phyloP scores from a whole-genome alignment of 2,113 vertebrate species.

The Peucedramus taeniatus region DNA sequence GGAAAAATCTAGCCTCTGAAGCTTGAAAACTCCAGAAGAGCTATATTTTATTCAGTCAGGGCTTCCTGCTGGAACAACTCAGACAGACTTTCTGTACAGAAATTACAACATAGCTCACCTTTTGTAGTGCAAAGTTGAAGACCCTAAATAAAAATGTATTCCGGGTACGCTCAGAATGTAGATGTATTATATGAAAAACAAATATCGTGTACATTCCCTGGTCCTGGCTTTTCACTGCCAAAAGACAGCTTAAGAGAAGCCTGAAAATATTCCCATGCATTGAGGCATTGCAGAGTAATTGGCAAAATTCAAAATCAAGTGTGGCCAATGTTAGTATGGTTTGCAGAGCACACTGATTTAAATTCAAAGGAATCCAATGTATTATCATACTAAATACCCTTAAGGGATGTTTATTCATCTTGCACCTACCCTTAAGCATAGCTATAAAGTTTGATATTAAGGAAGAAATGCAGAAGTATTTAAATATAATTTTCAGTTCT shows the following conservation, averaged over 20 bases:
- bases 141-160: not conserved
- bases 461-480: constrained; percentile 22
- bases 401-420: constrained; percentile 32
- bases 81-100: not conserved
- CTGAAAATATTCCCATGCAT: not conserved
- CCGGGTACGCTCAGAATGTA: not conserved
- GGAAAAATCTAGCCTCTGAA: not conserved
- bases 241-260: not conserved
- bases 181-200: not conserved
- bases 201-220: not conserved
- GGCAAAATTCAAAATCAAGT: not conserved
- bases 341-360: not conserved
- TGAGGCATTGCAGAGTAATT: not conserved
- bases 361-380: not conserved
- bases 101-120: accelerated
- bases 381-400: not conserved
- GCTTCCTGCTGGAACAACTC: not conserved
- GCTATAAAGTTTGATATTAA: constrained; percentile 22
- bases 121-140: not conserved
- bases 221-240: not conserved
- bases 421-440: not conserved
- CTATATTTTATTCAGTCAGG: not conserved
- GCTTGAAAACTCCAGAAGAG: not conserved
- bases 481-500: constrained; percentile 33
- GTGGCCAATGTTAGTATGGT: not conserved